Percentiles rank a stretch among this genome's conserved stretches.
Conservation (phyloP, 2,113 vertebrate genomes). For the Planiliza haematocheilus region DNA sequence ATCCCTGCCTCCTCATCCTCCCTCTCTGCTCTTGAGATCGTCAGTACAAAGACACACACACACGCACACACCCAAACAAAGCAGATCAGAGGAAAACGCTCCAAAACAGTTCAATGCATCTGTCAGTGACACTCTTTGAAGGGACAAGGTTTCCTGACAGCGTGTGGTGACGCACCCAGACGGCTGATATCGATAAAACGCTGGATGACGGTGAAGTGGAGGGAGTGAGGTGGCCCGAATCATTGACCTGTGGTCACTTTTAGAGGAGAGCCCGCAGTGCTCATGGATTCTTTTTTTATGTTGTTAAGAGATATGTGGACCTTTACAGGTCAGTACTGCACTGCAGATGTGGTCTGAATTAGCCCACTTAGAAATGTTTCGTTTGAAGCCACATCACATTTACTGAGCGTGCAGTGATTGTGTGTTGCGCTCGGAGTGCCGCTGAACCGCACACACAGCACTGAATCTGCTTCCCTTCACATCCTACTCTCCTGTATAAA, state of each 20-base stretch:
- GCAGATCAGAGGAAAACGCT: constrained; percentile 62
- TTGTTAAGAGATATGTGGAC: neutral
- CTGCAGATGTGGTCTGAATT: neutral
- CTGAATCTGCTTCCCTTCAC: neutral
- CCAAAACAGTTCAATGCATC: constrained; percentile 66
- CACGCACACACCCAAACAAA: constrained; percentile 40
- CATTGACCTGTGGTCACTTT: constrained; percentile 43
- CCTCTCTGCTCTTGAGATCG: constrained; percentile 31
- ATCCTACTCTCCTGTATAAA: neutral
- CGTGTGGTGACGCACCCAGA: constrained; percentile 48
- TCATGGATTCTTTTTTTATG: neutral
- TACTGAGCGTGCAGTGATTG: neutral
- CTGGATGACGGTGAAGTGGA: constrained; percentile 19
- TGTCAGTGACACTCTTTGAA: constrained; percentile 57
- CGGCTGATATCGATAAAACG: constrained; percentile 48
- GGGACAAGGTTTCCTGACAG: constrained; percentile 29
- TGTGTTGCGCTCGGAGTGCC: no score
- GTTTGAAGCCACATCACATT: neutral
- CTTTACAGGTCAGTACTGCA: neutral
- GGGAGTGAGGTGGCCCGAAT: constrained; percentile 20
- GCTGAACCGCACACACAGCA: no score
- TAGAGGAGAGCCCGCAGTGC: constrained; percentile 7
- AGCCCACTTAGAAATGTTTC: neutral
- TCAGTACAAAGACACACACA: constrained; percentile 37
- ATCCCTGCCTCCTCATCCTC: constrained; percentile 52